Base-by-base conservation (phyloP, 2,797 vertebrate species). In the Rhynchotus rufescens region DNA sequence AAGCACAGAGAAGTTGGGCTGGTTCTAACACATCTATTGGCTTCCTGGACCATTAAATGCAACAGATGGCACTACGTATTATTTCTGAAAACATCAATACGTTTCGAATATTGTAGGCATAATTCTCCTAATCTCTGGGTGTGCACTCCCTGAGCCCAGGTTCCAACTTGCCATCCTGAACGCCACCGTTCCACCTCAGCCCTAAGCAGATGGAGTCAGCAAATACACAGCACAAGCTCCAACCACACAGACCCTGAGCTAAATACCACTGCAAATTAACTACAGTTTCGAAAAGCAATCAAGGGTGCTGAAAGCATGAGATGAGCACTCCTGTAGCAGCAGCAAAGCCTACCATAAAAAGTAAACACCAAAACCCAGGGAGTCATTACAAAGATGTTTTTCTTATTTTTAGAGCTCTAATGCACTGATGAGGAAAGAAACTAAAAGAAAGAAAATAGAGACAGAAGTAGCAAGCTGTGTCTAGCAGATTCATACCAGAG, bases 1-100 rank as follows among this genome's bases (percentile, higher is more conserved):
- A 94, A 96, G 94, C 93, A 85, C 91, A 73, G 30, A 64, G 49
- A 80, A 71, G n/a, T 74, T 87, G 42, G 65, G 61, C 68, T 68
- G 84, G 64, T 68, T 82, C 73, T 69, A 79, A 95, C 68, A 5
- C n/a, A 83, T 42, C 93, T 84, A 45, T 25, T 76, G 77, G 65
- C 61, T 79, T 94, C 47, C 64, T 15, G 72, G 86, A 65, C 79
- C 89, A 81, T 83, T 94, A 94, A 91, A 81, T 61, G 83, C 32
- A 67, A 82, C 87, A 91, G 90, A 94, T 80, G 80, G 89, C 71
- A 67, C 61, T 30, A 32, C 11, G 85, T 93, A 80, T 95, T 89
- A 76, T 80, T 89, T 88, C 89, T 83, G 90, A 80, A 89, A 92
- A 88, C 0, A 0, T 81, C 91, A 68, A 87, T 88, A 80, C 11